A percentile compares a stretch with the other conserved stretches of the same genome.
phyloP scores from a whole-genome alignment of 1,140 invertebrate genomes.

The Drosophila oshimai region DNA sequence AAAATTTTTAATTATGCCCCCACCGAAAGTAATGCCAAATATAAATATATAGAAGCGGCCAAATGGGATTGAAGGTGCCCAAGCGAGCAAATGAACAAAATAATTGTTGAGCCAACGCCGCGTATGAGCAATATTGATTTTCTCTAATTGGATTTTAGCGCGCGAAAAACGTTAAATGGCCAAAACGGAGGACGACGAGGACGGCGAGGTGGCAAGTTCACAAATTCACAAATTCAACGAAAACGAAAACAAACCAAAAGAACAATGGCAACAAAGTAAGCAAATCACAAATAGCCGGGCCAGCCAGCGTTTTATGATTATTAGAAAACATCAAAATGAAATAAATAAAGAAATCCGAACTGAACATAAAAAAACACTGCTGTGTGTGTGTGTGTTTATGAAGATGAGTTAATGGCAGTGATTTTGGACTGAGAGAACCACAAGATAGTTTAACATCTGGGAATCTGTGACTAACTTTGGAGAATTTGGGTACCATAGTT shows the following conservation, averaged over 20 bases:
- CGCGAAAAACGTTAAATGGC: slow-evolving; percentile 42
- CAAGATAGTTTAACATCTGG: background rate
- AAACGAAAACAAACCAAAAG: slow-evolving; percentile 9
- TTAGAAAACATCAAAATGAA: slow-evolving; percentile 40
- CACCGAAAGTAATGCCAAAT: background rate
- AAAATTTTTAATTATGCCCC: slow-evolving; percentile 59
- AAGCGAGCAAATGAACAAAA: slow-evolving; percentile 49
- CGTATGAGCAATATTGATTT: slow-evolving; percentile 79
- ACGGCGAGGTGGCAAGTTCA: too few relatives aligned
- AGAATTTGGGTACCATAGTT: too few relatives aligned
- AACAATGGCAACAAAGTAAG: slow-evolving; percentile 2
- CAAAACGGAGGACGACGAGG: background rate
- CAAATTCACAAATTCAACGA: slow-evolving; percentile 31
- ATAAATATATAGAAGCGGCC: background rate
- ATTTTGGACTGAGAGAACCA: background rate
- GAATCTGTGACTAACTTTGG: background rate
- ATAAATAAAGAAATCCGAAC: slow-evolving; percentile 39
- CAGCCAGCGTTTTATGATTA: slow-evolving; percentile 40
- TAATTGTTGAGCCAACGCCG: slow-evolving; percentile 59
- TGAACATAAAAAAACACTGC: slow-evolving; percentile 27
- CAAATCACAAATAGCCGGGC: slow-evolving; percentile 28
- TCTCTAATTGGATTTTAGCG: slow-evolving; percentile 73
- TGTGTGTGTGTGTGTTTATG: slow-evolving; percentile 11
- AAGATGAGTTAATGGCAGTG: slow-evolving; percentile 17
- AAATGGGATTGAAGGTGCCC: slow-evolving; percentile 1